Percentiles rank a stretch among this genome's conserved stretches.
phyloP scores from a whole-genome alignment of 2,113 vertebrate genomes.

The Tragelaphus strepsiceros region DNA sequence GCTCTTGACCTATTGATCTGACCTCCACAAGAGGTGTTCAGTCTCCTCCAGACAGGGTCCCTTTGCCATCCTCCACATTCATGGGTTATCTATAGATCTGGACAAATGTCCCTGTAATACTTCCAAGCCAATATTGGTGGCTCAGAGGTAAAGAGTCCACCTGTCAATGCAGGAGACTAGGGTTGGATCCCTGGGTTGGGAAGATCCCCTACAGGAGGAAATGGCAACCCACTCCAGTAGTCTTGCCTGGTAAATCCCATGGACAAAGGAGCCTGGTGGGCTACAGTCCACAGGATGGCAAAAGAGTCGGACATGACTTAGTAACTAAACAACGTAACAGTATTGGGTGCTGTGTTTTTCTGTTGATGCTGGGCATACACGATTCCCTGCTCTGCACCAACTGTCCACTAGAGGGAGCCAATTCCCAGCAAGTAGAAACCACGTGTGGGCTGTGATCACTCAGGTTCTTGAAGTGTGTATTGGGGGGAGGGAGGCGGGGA shows the following conservation, averaged over 20 bases:
- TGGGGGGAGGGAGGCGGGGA: rapidly evolving
- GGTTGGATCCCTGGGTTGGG: neutral
- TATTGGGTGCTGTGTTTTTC: neutral
- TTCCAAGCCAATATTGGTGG: neutral
- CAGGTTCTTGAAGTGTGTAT: neutral
- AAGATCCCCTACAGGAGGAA: neutral
- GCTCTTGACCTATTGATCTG: neutral
- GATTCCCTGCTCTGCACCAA: neutral
- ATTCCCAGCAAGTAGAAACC: neutral
- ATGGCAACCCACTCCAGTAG: neutral
- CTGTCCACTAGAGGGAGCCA: neutral
- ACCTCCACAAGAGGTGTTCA: neutral
- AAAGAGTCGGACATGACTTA: neutral
- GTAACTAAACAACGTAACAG: neutral
- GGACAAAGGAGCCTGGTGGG: neutral
- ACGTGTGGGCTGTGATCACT: rapidly evolving
- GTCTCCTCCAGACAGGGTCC: neutral
- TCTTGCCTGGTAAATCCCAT: neutral
- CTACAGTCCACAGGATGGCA: neutral
- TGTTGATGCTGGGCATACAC: rapidly evolving
- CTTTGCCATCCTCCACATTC: neutral
- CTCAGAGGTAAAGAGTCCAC: neutral
- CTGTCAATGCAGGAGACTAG: neutral
- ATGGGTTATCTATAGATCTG: neutral
- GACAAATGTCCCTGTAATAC: neutral